phyloP scores from a whole-genome alignment of 2,113 vertebrate species.

The Bubalus kerabau region DNA sequence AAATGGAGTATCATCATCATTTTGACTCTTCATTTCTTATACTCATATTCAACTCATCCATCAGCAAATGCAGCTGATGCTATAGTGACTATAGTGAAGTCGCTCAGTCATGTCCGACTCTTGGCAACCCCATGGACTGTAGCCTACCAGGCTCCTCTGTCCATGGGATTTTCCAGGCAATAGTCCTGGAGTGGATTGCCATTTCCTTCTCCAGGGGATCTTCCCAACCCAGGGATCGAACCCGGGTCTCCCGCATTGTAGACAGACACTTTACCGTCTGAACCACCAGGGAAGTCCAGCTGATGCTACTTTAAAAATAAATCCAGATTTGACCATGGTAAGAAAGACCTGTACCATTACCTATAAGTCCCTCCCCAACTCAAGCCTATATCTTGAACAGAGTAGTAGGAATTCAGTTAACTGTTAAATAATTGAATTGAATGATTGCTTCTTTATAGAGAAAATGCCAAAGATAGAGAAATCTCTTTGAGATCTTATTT shows the following conservation, averaged over 20 bases:
- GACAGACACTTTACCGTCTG: too few relatives aligned
- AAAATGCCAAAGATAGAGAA: not conserved
- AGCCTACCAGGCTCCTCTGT: too few relatives aligned
- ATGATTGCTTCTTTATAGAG: not conserved
- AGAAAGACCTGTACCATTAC: not conserved
- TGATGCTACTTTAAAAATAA: not conserved
- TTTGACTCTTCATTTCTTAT: not conserved
- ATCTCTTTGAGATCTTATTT: not conserved
- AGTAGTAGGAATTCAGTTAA: not conserved
- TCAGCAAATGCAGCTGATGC: not conserved
- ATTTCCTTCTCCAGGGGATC: too few relatives aligned
- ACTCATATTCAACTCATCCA: not conserved
- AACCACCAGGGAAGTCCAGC: not conserved
- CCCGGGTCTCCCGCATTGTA: too few relatives aligned
- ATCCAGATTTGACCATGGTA: not conserved
- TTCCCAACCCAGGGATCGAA: too few relatives aligned
- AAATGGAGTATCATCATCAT: not conserved
- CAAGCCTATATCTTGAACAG: not conserved
- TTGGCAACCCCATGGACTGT: too few relatives aligned
- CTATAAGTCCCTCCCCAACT: not conserved
- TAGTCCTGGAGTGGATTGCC: too few relatives aligned
- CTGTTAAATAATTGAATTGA: not conserved
- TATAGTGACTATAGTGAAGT: not conserved
- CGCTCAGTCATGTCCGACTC: too few relatives aligned
- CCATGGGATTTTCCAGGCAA: too few relatives aligned